Base-by-base conservation (phyloP, 2,113 vertebrate species). In the Rattus rattus region DNA sequence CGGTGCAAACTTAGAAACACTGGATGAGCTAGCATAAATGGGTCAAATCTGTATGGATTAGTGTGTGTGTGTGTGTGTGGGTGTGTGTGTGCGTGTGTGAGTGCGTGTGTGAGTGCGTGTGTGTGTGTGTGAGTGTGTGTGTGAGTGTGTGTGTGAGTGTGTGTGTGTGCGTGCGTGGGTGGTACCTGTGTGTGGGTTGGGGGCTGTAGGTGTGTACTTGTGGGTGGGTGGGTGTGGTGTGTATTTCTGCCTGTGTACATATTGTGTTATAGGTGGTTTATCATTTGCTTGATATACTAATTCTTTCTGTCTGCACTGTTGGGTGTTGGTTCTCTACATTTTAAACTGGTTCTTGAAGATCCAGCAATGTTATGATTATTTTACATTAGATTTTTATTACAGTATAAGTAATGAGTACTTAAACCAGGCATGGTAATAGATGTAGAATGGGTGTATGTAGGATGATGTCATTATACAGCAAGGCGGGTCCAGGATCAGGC, bases 1-100 rank as follows among this genome's bases (percentile, higher is more conserved):
- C 77, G 83, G 76, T 91, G 7, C 0, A 6, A 22, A 73, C 72
- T 39, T n/a, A 72, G 85, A 88, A 88, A 81, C 59, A 56, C 43
- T 39, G 52, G 76, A 87, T 39, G 84, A 73, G 92, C 22, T 97
- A 76, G 36, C 39, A 5, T 85, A 85, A 92, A 65, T 5, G 94
- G 69, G 95, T 70, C 92, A 88, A 91, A 88, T 54, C 54, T 96
- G 36, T 30, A 59, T 84, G 39, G 2, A 91, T 92, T 80, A 73
- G 24, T 63, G 80, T 61, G 80, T 39, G 36, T 24, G 36, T 56
- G 19, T n/a, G 33, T 59, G 5, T 83, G 54, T 24, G 13, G 14
- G 20, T 39, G 36, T 59, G 76, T 54, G 28, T 16, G 10, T 43
- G 81, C 14, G 80, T 63, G 36, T 9, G 33, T 17, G 56, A 10